These are phyloP conservation scores for Thaumetopoea pityocampa DNA, from an alignment of 1,140 invertebrate species.

Conservation along the genomic window DNA sequence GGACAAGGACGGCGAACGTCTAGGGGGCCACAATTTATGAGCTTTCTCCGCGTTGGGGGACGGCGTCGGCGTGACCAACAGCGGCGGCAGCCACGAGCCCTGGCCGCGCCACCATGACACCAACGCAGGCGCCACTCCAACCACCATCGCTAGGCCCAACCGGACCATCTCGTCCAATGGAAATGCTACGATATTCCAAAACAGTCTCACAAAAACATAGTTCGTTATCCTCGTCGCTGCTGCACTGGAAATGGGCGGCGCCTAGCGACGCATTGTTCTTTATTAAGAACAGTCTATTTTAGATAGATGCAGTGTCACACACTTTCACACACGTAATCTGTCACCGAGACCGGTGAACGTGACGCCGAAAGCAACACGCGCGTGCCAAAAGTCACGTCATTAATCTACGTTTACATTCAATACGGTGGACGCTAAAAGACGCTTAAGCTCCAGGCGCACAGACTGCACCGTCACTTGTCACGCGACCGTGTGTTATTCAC, in stretches of 20 bases:
- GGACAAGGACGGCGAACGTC: slow-evolving; percentile 58
- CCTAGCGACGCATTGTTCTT: slow-evolving; percentile 37
- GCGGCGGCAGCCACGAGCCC: slow-evolving; percentile 36
- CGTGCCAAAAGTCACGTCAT: slow-evolving; percentile 19
- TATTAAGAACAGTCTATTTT: slow-evolving; percentile 61
- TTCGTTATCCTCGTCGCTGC: slow-evolving; percentile 16
- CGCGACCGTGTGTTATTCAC: too few species aligned
- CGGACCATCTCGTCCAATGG: slow-evolving; percentile 45
- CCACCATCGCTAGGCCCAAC: slow-evolving; percentile 63
- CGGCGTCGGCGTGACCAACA: slow-evolving; percentile 32
- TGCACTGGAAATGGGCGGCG: slow-evolving; percentile 24
- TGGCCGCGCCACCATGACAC: slow-evolving; percentile 64
- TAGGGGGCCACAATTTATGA: slow-evolving; percentile 41
- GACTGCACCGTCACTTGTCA: too few species aligned
- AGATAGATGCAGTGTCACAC: slow-evolving; percentile 41
- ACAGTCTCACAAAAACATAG: slow-evolving; percentile 18
- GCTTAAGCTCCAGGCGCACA: too few species aligned
- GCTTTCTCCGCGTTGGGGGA: slow-evolving; percentile 45
- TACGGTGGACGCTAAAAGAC: too few species aligned
- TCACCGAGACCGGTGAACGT: slow-evolving; percentile 38
- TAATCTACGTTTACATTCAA: slow-evolving; percentile 12
- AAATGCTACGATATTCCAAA: slow-evolving; percentile 1
- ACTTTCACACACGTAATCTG: slow-evolving; percentile 35
- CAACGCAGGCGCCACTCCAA: slow-evolving; percentile 64
- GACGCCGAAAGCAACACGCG: slow-evolving; percentile 19